Conservation (phyloP, 2,888 invertebrate species). For the Camponotus fellah region DNA sequence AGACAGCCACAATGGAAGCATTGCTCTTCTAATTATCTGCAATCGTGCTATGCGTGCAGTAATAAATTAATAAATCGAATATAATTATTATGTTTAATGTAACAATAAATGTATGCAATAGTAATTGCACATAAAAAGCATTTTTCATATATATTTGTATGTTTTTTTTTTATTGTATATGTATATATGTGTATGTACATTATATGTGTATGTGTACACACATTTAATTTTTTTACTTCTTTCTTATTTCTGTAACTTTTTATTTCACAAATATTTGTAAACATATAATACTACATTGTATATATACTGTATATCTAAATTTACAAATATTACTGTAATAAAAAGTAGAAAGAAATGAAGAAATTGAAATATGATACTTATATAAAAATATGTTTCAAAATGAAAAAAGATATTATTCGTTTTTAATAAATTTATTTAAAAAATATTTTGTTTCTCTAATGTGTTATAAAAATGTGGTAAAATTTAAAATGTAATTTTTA, state of each 20-base stretch:
- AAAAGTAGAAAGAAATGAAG: not conserved
- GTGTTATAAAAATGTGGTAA: not conserved
- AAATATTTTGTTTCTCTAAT: not conserved
- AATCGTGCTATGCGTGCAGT: not conserved
- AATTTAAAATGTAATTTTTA: not conserved
- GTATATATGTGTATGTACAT: no score
- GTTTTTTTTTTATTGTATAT: not conserved
- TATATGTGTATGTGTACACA: no score
- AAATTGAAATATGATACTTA: not conserved
- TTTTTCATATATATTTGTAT: not conserved
- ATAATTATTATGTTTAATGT: constrained; percentile 12
- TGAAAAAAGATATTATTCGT: not conserved
- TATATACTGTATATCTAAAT: not conserved
- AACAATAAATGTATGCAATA: not conserved
- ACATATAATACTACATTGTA: not conserved
- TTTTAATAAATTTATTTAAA: not conserved
- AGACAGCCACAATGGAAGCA: not conserved
- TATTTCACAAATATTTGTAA: not conserved
- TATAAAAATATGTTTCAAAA: not conserved
- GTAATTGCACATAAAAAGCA: not conserved
- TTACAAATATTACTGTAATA: not conserved
- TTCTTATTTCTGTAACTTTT: not conserved
- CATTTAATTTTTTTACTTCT: not conserved
- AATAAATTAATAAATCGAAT: constrained; percentile 19
- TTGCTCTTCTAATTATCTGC: constrained; percentile 18